phyloP scores from a whole-genome alignment of 1,140 invertebrate species.

The Ridgeia piscesae region DNA sequence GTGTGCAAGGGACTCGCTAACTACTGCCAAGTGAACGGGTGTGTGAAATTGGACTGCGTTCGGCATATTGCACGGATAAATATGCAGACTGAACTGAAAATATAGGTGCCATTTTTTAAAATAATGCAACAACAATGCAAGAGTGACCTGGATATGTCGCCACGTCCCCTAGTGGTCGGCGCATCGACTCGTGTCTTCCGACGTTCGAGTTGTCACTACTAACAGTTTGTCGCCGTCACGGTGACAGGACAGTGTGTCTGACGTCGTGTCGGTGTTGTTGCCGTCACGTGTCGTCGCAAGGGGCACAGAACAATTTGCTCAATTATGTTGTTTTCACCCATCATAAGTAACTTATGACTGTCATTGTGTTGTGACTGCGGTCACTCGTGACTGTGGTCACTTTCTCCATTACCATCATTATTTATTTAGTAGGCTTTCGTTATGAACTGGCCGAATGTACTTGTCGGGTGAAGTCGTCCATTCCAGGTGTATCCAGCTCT shows the following conservation, averaged over 20 bases:
- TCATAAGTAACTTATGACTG: neutral
- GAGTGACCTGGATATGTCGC: neutral
- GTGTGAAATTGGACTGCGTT: neutral
- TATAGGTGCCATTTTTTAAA: neutral
- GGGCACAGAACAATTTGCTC: neutral
- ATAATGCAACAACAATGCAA: neutral
- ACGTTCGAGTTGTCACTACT: neutral
- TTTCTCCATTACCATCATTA: neutral
- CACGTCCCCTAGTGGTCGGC: too few species aligned
- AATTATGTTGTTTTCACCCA: neutral
- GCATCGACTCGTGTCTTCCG: neutral
- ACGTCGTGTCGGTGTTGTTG: neutral
- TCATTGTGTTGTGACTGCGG: neutral
- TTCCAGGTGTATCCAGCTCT: neutral
- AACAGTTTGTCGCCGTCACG: neutral
- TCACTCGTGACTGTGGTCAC: too few species aligned
- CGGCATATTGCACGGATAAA: slow-evolving; percentile 4
- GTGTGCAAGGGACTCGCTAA: neutral
- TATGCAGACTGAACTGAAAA: neutral
- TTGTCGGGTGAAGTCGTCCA: neutral
- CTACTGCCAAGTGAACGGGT: neutral
- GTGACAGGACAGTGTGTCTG: slow-evolving; percentile 3
- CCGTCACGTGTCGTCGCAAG: neutral
- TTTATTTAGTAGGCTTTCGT: neutral
- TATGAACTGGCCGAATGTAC: neutral